These are phyloP conservation scores for Mechanitis mazaeus DNA, from an alignment of 2,888 invertebrate genomes.

Conservation along the genomic window DNA sequence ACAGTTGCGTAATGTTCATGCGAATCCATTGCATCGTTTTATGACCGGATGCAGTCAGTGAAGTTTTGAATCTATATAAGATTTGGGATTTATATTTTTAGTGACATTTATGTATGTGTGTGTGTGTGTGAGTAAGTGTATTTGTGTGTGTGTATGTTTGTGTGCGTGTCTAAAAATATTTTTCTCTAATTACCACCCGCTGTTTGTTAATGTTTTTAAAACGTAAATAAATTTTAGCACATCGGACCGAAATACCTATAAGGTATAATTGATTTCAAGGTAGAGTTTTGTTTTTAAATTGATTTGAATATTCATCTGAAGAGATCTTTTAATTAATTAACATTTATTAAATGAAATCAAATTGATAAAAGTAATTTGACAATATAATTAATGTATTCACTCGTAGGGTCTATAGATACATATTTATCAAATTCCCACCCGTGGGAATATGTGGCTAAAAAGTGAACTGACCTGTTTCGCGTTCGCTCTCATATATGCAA, in stretches of 20 bases:
- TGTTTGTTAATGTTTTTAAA: too few species aligned
- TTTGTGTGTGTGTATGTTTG: too few species aligned
- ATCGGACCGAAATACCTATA: too few species aligned
- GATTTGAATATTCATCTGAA: too few species aligned
- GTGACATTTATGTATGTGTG: neutral
- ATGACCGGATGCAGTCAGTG: slow-evolving; percentile 13
- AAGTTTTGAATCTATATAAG: slow-evolving; percentile 4
- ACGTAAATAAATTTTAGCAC: too few species aligned
- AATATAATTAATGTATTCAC: slow-evolving; percentile 15
- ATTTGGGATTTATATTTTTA: slow-evolving; percentile 9
- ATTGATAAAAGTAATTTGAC: slow-evolving; percentile 13
- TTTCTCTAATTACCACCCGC: too few species aligned
- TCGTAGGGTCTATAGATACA: slow-evolving; percentile 20
- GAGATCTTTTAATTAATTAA: too few species aligned
- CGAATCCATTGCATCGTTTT: slow-evolving; percentile 15
- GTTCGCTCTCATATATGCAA: slow-evolving; percentile 57
- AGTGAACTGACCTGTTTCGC: slow-evolving; percentile 61
- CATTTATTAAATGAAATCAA: neutral
- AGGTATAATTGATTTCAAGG: too few species aligned
- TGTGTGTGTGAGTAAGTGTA: too few species aligned
- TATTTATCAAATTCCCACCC: slow-evolving; percentile 29
- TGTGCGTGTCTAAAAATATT: too few species aligned
- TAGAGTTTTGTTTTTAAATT: too few species aligned
- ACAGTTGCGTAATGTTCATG: slow-evolving; percentile 20
- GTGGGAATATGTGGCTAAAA: slow-evolving; percentile 43